Evolutionary conservation across 64 coral and sea anemone genomes (phyloP), one percentile per base, ranked within the genome.

Genomic region (Astreopora myriophthalma): DNA sequence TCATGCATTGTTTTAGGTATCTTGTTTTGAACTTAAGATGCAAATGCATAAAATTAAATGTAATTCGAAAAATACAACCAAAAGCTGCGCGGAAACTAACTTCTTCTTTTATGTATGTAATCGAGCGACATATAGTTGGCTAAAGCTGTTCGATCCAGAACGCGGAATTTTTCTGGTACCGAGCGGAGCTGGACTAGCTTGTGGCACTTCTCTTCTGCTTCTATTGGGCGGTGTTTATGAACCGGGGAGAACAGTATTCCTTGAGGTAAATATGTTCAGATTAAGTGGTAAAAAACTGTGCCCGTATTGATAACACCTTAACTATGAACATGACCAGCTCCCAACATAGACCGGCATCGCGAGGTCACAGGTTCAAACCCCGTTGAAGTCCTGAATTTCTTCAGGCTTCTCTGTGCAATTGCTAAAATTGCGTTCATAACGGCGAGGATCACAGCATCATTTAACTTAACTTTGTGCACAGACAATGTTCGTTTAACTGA

Each of bases 221-320:
- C n/a, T 67, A 27, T 27, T n/a, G 26, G 13, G 28, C 48, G 38
- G 27, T 80, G 16, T 5, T 31, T 2, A 34, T 58, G 27, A 80
- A 80, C 5, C 48, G 5, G 6, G 6, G 40, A 60, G 27, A 2
- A 20, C 11, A 80, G 44, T 77, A 8, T 48, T 26, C 11, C 3
- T 28, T 52, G 24, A 3, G 74, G 74, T 77, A 77, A 52, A 77
- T 77, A 77, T 77, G 28, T 30, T 31, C n/a, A n/a, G n/a, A n/a
- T n/a, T n/a, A n/a, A n/a, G n/a, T n/a, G n/a, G n/a, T n/a, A n/a
- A n/a, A n/a, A n/a, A n/a, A n/a, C n/a, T n/a, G n/a, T n/a, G n/a
- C n/a, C n/a, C n/a, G n/a, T n/a, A n/a, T n/a, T n/a, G n/a, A n/a
- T n/a, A n/a, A n/a, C n/a, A n/a, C n/a, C n/a, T n/a, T n/a, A n/a